Conservation (phyloP, 2,888 invertebrate genomes). For the Perizoma affinitatum region DNA sequence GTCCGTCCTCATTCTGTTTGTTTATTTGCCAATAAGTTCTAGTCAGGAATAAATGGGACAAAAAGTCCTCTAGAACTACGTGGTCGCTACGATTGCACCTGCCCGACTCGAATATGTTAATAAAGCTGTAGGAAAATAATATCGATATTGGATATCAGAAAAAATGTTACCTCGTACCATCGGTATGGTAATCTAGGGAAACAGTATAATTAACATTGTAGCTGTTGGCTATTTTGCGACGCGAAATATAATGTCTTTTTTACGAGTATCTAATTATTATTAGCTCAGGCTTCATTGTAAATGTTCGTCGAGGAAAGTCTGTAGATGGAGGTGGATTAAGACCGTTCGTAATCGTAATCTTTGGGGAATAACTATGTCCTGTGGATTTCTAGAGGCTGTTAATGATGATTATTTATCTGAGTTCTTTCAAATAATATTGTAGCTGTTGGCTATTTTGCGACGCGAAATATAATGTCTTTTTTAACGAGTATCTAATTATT, state of each 20-base stretch:
- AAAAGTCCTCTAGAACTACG: constrained; percentile 22
- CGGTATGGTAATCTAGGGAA: constrained; percentile 2
- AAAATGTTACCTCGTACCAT: constrained; percentile 12
- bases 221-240: not conserved
- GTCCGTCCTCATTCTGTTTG: constrained; percentile 14
- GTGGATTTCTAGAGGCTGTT: no score
- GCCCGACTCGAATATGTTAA: constrained; percentile 21
- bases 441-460: no score
- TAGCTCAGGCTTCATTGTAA: no score
- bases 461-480: no score
- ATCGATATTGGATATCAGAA: constrained; percentile 11
- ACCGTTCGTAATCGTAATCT: no score
- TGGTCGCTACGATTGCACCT: constrained; percentile 33
- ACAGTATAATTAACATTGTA: not conserved
- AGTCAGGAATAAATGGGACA: constrained; percentile 31
- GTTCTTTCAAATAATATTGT: no score
- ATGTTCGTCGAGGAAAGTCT: no score
- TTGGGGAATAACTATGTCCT: no score
- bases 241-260: not conserved
- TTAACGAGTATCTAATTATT: no score
- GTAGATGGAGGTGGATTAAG: no score
- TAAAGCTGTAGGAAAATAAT: constrained; percentile 20
- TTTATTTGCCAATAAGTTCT: constrained; percentile 29
- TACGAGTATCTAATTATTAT: no score
- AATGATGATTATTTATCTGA: no score